These are phyloP conservation scores for Oreochromis spilurus DNA, from an alignment of 2,113 vertebrate species.

Conservation along the genomic window DNA sequence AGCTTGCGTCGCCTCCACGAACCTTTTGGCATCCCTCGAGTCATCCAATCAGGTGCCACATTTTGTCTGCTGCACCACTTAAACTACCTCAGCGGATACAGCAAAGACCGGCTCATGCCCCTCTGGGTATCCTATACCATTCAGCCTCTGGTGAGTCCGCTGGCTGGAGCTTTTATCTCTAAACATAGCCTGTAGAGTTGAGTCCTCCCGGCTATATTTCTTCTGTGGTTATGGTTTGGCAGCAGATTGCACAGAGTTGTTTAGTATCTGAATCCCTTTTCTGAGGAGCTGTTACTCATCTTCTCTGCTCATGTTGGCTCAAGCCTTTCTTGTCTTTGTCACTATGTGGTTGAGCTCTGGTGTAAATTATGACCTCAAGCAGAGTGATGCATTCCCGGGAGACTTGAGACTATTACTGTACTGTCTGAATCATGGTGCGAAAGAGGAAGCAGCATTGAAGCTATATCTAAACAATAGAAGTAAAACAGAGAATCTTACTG, in stretches of 20 bases:
- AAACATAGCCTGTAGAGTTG: constrained; percentile 22
- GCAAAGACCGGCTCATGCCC: constrained; percentile 66
- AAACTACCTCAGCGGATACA: constrained; percentile 71
- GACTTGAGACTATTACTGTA: neutral
- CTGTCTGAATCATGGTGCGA: constrained; percentile 9
- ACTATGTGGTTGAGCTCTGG: constrained; percentile 17
- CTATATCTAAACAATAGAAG: neutral
- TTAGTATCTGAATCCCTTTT: neutral
- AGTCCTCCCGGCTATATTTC: constrained; percentile 4
- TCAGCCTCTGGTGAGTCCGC: constrained; percentile 58
- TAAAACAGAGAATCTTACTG: neutral
- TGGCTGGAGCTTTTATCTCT: constrained; percentile 12
- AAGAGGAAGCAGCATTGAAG: neutral
- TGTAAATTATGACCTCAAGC: constrained; percentile 52
- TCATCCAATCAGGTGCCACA: constrained; percentile 46
- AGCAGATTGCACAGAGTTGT: neutral
- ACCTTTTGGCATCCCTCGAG: constrained; percentile 66
- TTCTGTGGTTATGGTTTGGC: constrained; percentile 16
- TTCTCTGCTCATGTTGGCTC: constrained; percentile 13
- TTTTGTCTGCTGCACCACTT: constrained; percentile 69
- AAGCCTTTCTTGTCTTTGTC: constrained; percentile 31
- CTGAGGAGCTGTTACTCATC: constrained; percentile 38
- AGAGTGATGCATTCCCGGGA: neutral
- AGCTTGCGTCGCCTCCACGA: constrained; percentile 55
- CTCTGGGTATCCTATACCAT: constrained; percentile 76